These are phyloP conservation scores for Halocaridina rubra DNA, from an alignment of 2,888 invertebrate genomes.

Conservation along the genomic window DNA sequence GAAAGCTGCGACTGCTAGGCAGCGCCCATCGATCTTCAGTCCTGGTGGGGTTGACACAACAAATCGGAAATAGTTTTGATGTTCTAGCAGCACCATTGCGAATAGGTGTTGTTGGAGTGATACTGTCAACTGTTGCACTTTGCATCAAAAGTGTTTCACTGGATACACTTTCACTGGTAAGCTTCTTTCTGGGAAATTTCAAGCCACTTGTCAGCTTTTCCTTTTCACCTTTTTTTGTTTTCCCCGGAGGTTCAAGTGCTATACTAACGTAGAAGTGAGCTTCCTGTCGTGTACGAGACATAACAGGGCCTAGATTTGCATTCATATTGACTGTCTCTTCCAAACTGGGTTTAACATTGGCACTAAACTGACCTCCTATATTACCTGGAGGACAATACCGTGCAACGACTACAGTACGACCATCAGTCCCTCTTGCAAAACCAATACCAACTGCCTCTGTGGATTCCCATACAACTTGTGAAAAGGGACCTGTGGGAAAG, in stretches of 20 bases:
- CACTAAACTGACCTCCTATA: slow-evolving; percentile 59
- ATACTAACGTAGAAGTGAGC: slow-evolving; percentile 56
- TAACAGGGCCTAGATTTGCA: neutral
- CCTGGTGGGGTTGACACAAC: slow-evolving; percentile 34
- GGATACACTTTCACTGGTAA: neutral
- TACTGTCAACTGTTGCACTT: neutral
- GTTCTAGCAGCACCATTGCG: slow-evolving; percentile 43
- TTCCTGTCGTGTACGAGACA: slow-evolving; percentile 59
- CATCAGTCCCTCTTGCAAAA: slow-evolving; percentile 46
- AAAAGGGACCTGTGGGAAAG: slow-evolving; percentile 53
- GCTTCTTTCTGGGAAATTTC: neutral
- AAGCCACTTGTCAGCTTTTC: neutral
- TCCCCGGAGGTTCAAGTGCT: slow-evolving; percentile 54
- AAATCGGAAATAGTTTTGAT: slow-evolving; percentile 40
- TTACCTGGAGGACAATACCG: slow-evolving; percentile 64
- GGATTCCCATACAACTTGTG: slow-evolving; percentile 59
- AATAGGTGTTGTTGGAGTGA: slow-evolving; percentile 12
- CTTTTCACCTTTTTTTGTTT: neutral
- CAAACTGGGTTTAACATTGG: slow-evolving; percentile 60
- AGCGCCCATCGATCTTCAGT: slow-evolving; percentile 39
- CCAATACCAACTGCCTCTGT: slow-evolving; percentile 54
- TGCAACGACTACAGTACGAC: slow-evolving; percentile 58
- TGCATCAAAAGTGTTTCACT: slow-evolving; percentile 11
- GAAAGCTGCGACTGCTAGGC: slow-evolving; percentile 21
- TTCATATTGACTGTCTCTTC: neutral